A percentile compares a stretch with the other conserved stretches of the same genome.
phyloP scores from a whole-genome alignment of 2,888 invertebrate genomes.

The Thysanoteuthis rhombus region DNA sequence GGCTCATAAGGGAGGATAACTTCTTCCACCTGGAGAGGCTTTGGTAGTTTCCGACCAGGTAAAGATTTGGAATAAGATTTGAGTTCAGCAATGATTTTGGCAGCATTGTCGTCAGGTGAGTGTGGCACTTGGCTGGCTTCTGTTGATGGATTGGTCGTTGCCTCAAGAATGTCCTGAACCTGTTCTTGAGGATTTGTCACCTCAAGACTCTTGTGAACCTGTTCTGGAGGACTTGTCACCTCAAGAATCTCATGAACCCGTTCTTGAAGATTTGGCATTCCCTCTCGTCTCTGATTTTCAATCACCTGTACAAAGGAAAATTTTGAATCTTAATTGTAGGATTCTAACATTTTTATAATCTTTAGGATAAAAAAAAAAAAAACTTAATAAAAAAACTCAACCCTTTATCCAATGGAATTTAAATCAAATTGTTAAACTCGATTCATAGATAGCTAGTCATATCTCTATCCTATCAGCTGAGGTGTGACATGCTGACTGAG shows the following conservation, averaged over 20 bases:
- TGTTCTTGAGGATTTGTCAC: constrained; percentile 34
- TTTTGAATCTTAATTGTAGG: not conserved
- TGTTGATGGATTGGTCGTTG: not conserved
- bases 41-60: not conserved
- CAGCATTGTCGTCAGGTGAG: not conserved
- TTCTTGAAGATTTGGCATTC: constrained; percentile 35
- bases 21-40: constrained; percentile 38
- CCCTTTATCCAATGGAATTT: too few relatives aligned
- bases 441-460: too few relatives aligned
- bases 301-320: constrained; percentile 45
- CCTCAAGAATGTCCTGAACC: constrained; percentile 26
- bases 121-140: not conserved
- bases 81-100: constrained; percentile 20
- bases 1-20: constrained; percentile 45
- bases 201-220: constrained; percentile 41
- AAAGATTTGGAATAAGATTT: constrained; percentile 12
- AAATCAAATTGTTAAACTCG: too few relatives aligned
- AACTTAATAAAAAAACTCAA: too few relatives aligned
- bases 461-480: too few relatives aligned
- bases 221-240: constrained; percentile 22
- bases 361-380: too few relatives aligned
- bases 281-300: constrained; percentile 50
- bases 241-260: constrained; percentile 29
- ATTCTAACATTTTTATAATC: not conserved
- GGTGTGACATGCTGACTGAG: too few relatives aligned